Evolutionary conservation across 2,797 vertebrate genomes (phyloP).

Genomic region (Diglossa cyanea): DNA sequence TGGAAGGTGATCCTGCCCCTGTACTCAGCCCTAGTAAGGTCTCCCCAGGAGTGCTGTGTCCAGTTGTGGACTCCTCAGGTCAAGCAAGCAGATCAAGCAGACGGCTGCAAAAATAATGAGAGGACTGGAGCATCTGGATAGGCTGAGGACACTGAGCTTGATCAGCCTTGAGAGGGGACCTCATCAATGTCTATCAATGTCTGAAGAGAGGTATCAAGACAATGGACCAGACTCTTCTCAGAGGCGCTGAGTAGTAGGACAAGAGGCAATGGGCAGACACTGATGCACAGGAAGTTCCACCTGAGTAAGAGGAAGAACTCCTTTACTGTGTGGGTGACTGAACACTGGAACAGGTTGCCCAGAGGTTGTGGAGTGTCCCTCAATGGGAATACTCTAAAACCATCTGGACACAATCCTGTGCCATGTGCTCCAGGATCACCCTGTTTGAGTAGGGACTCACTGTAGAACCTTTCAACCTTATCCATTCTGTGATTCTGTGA

Average conservation of each 20-base stretch:
- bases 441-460: neutral
- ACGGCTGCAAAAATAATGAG: neutral
- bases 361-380: neutral
- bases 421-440: neutral
- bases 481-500: neutral
- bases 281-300: neutral
- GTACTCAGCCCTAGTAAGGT: neutral
- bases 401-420: neutral
- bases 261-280: neutral
- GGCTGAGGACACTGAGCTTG: neutral
- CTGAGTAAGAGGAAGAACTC: neutral
- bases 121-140: neutral
- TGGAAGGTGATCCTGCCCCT: neutral
- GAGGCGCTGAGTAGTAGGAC: neutral
- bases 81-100: neutral
- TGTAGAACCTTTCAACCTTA: neutral
- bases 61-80: neutral
- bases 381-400: neutral
- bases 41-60: neutral
- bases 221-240: neutral
- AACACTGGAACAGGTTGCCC: neutral
- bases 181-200: neutral
- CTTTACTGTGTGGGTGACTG: neutral
- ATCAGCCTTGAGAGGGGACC: neutral
- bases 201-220: neutral